Base-by-base conservation (phyloP, 1,140 invertebrate species). In the Bombus sylvicola region DNA sequence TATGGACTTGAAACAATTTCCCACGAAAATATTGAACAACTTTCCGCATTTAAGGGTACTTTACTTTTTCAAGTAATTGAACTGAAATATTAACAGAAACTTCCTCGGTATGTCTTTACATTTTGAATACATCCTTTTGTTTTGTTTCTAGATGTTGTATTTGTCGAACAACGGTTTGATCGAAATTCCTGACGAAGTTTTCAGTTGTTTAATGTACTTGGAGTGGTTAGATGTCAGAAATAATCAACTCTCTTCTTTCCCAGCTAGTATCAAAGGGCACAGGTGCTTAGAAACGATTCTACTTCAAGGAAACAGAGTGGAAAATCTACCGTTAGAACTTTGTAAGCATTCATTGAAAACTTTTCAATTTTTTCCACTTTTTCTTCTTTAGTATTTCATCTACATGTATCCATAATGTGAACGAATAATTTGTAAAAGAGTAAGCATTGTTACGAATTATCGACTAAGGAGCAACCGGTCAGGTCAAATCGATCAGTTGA, bases 181-280 rank as follows among this genome's bases (percentile, higher is more conserved):
- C 72, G 87, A 91, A 78, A 80, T 97, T 66, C 95, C 96, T 0
- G 93, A 95, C 18, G 94, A 96, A 84, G 92, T 96, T 59, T 97
- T 97, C 89, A 88, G 85, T 28, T 89, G 86, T 37, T 92, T 96
- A 39, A 95, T 92, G 68, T 89, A 92, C 88, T 93, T 96, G 2
- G 95, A 95, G 91, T 97, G 96, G 95, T 88, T 96, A 0, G 96
- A 97, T 90, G 89, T 96, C 25, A 94, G 96, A 88, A 95, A 96
- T 87, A 97, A 97, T 91, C 77, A 94, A 78, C 87, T 97, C n/a
- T 92, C 83, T 6, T 92, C 87, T 47, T 91, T 97, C 75, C 96
- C 96, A 37, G 87, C 85, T 86, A 93, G 93, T 5, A 94, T 97
- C 22, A 95, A 95, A 87, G 92, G 95, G 76, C 96, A 97, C 86